Base-by-base conservation (phyloP, 2,797 vertebrate species). In the Xenopus petersii region DNA sequence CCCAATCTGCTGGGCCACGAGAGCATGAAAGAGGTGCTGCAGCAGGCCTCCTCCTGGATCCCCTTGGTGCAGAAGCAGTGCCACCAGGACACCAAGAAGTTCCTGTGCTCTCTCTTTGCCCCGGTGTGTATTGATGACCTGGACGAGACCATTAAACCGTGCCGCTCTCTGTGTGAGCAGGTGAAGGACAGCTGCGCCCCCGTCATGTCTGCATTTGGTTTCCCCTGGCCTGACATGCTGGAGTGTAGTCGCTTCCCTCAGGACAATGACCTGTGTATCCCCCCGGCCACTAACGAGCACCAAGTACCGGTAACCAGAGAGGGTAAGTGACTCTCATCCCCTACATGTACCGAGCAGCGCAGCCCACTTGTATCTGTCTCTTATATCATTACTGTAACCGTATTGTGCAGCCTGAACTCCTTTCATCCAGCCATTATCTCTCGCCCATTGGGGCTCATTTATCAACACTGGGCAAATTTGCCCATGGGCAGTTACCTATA, bases 1-100 rank as follows among this genome's bases (percentile, higher is more conserved):
- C 97, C 97, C 79, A 99, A 99, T 88, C 93, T 99, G 79, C 93
- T 99, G 79, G 97, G 97, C 2, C 97, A 99, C 81, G 97, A 98
- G 82, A 97, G 94, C 75, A 94, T 98, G 93, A 95, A 93, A 66
- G 97, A 99, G 81, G 96, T 96, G 67, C 87, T 97, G 87, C 96
- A 99, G 87, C 97, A 99, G 83, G 96, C 97, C 10, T 92, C 94
- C 58, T 96, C 97, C 54, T 99, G 97, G 97, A 96, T 97, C 86
- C 96, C 97, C 4, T 92, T 99, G 79, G 94, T 98, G 17, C 95
- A 97, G 87, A 98, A 97, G 88, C 96, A 95, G 70, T 99, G 97
- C 77, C 94, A 98, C 80, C 92, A 94, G 0, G 97, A 99, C 89
- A 99, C 96, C 11, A 94, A 93, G 76, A 98, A 96, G 86, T 99